These are phyloP conservation scores for Seriola quinqueradiata DNA, from an alignment of 2,113 vertebrate species.

Conservation along the genomic window DNA sequence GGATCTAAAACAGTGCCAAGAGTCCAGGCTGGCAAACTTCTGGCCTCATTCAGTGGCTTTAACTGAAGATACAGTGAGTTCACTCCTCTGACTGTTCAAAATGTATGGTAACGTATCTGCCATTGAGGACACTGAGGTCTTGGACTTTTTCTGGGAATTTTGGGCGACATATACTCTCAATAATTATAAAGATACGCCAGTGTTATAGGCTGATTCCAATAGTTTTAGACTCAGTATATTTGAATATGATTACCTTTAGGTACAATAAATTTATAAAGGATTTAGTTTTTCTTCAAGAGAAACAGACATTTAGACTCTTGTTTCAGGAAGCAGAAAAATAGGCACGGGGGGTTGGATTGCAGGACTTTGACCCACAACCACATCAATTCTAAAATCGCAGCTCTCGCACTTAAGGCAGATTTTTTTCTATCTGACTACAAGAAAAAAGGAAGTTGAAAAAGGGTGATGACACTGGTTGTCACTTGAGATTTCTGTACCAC, in stretches of 20 bases:
- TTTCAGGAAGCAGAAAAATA: not conserved
- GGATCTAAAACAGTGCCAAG: constrained; percentile 85
- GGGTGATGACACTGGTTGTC: not conserved
- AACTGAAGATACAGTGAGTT: constrained; percentile 80
- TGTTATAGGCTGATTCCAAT: too few species aligned
- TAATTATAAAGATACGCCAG: not conserved
- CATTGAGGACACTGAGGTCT: too few species aligned
- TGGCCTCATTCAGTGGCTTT: constrained; percentile 83
- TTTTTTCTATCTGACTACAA: not conserved
- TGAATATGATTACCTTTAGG: too few species aligned
- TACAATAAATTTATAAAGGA: too few species aligned
- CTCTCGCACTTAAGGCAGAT: too few species aligned
- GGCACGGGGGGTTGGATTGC: not conserved
- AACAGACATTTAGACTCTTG: too few species aligned
- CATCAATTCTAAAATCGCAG: too few species aligned
- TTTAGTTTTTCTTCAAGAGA: too few species aligned
- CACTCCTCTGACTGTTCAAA: not conserved
- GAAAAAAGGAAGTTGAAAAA: constrained; percentile 14
- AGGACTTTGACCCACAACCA: not conserved
- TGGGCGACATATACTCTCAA: too few species aligned
- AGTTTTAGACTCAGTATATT: too few species aligned
- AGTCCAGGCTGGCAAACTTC: constrained; percentile 75
- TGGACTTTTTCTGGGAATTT: not conserved
- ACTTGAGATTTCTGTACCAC: not conserved
- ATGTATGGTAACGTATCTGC: not conserved